Evolutionary conservation across 2,113 vertebrate genomes (phyloP).

Genomic region (Phaetusa simplex): DNA sequence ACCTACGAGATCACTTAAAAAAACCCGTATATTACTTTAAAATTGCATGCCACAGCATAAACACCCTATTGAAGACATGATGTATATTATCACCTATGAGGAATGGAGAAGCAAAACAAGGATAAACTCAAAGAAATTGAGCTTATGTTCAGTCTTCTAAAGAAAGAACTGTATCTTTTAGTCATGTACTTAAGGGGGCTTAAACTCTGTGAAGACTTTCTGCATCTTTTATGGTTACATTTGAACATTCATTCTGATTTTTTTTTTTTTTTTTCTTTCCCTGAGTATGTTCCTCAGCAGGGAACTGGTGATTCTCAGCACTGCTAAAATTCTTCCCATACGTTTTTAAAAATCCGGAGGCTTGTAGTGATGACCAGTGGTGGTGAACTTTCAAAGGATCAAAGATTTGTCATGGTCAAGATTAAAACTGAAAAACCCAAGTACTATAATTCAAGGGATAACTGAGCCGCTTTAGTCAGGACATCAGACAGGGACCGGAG

Average conservation of each 20-base stretch:
- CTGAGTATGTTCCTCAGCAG: not conserved
- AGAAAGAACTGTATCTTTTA: not conserved
- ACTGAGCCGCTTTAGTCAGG: not conserved
- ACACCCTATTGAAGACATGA: not conserved
- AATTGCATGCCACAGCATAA: not conserved
- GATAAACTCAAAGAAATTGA: not conserved
- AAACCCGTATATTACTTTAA: not conserved
- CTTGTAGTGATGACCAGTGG: conserved; percentile 5
- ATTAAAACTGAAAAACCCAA: not conserved
- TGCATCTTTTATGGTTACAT: not conserved
- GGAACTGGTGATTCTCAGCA: not conserved
- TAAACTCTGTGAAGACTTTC: not conserved
- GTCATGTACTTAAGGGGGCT: not conserved
- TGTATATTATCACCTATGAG: not conserved
- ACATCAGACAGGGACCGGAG: not conserved
- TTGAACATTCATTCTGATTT: not conserved
- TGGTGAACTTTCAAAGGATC: not conserved
- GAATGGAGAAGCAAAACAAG: not conserved
- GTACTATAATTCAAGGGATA: not conserved
- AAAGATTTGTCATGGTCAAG: not conserved
- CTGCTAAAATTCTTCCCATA: not conserved
- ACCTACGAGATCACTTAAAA: not conserved
- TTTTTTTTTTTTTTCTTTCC: not conserved
- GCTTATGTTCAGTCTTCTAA: not conserved
- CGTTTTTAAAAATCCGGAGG: not conserved